Evolutionary conservation across 2,888 invertebrate species (phyloP), one percentile per base, ranked within the genome.

Genomic region (Cryptocheilus praepositus): DNA sequence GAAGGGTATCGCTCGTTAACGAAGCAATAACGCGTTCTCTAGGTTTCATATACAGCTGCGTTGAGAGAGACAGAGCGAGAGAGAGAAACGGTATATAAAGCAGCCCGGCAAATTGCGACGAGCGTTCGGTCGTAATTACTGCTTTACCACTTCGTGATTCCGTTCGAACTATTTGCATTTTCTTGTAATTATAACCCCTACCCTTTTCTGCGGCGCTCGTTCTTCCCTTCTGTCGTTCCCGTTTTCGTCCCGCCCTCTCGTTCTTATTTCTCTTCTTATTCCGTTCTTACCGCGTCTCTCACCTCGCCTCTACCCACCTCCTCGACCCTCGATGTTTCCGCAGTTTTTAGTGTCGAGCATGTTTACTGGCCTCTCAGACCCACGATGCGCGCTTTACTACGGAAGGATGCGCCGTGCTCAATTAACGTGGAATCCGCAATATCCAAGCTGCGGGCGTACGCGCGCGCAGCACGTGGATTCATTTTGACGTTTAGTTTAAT

Each of bases 121-220:
- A 61, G 61, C 58, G 36, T 36, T 36, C 19, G 49, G 21, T 36
- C 25, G 68, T 74, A 75, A 71, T 74, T 74, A 73, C 73, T 60
- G 65, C 54, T 71, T 74, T 74, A 65, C 64, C 64, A 62, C 71
- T 51, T 71, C 21, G 57, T 57, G 58, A 66, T 69, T 75, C 62
- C 69, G 66, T 74, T 71, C 67, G 21, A 58, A 68, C 53, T 74
- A 74, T 75, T 75, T 71, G 71, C 74, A 75, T 71, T 71, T 74
- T 75, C 74, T 71, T 69, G 74, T 74, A 75, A 75, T 75, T 74
- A 71, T 52, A 64, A 57, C 51, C 21, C 44, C 15, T 25, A 25
- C 21, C 2, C 56, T 36, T 19, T n/a, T 25, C 4, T 22, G 3
- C 28, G n/a, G 4, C 44, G 56, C 49, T 16, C 49, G 49, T 36